phyloP scores from a whole-genome alignment of 2,797 vertebrate species.

The Oreochromis mossambicus region DNA sequence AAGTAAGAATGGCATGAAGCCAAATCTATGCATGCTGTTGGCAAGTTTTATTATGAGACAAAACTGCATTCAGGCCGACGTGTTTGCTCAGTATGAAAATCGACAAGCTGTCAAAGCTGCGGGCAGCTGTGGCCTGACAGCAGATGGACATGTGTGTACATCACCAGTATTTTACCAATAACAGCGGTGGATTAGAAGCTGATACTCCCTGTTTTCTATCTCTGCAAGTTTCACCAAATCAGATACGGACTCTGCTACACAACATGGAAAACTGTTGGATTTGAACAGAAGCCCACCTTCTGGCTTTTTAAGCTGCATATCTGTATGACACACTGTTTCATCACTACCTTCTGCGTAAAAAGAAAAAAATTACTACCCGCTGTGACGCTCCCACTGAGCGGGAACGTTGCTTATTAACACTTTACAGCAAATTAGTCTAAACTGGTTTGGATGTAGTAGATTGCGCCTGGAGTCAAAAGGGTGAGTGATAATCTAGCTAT shows the following conservation, averaged over 20 bases:
- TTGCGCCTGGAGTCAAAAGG: not conserved
- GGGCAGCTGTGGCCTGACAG: not conserved
- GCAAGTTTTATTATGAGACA: not conserved
- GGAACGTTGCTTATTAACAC: constrained; percentile 1
- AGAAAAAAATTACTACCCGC: not conserved
- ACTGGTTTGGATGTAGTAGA: not conserved
- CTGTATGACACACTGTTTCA: constrained; percentile 47
- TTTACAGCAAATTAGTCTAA: not conserved
- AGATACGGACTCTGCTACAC: constrained; percentile 20
- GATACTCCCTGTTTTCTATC: not conserved
- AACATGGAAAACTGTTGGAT: constrained; percentile 23
- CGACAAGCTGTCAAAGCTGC: not conserved
- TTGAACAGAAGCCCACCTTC: constrained; percentile 29
- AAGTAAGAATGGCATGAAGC: not conserved
- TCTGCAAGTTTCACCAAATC: constrained; percentile 18
- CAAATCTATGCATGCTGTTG: not conserved
- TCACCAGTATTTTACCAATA: not conserved
- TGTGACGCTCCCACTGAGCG: not conserved
- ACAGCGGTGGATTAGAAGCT: not conserved
- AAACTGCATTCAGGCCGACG: not conserved
- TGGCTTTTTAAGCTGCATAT: constrained; percentile 38
- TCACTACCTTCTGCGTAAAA: constrained; percentile 28
- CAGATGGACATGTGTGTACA: not conserved
- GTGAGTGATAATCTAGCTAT: not conserved
- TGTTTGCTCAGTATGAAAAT: not conserved